Evolutionary conservation across 2,888 invertebrate species (phyloP), one percentile per base, ranked within the genome.

Genomic region (Rosalia funebris): DNA sequence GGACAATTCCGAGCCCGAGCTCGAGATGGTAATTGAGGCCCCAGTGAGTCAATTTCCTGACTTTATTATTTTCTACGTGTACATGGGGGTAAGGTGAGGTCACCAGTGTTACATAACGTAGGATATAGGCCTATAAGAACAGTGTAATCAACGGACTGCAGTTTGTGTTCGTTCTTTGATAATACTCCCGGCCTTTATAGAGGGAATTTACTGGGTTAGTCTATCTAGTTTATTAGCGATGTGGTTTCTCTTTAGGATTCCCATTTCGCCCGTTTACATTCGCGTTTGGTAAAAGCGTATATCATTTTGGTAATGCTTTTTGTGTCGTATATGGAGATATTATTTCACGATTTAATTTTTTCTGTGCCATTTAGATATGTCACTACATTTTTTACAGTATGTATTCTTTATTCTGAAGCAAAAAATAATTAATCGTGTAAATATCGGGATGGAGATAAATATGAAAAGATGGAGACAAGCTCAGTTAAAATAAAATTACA

Each of bases 91-190:
- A 39, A 14, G 37, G 37, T 42, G 53, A 42, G 15, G 53, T 37
- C 42, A 42, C 42, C 42, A 42, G 19, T 19, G 20, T 44, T 53
- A 53, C 32, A 31, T 50, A 53, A 53, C 53, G 7, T 2, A 4
- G 17, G 16, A 31, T 42, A 42, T 32, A 4, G 53, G 32, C 44
- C 44, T 17, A 41, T 42, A 53, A 53, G 53, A 42, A 42, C 25
- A 11, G 17, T 32, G 53, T 53, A 53, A 53, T 53, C 53, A 53
- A 53, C 53, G 37, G 53, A 53, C 41, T 53, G 53, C 53, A 53
- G 53, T 53, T 42, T 42, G 42, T 32, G 53, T 53, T 42, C 53
- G 41, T 39, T 32, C 46, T n/a, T 42, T 53, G 32, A 41, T 53
- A 53, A 42, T 53, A 42, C 19, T 42, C 32, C 17, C 11, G 16